phyloP scores from a whole-genome alignment of 2,888 invertebrate species.

The Amiota minor region DNA sequence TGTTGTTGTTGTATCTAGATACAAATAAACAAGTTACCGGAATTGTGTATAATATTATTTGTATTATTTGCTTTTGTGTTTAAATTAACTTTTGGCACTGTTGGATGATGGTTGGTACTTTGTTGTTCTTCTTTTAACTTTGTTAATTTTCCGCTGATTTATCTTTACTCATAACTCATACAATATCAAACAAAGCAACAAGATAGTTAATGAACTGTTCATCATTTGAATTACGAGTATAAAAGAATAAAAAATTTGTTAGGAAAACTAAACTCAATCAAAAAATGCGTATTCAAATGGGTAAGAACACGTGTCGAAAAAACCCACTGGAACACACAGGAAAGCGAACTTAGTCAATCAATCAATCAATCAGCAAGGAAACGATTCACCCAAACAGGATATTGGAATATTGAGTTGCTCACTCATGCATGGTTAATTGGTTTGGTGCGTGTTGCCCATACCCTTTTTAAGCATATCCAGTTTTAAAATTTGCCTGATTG shows the following conservation, averaged over 20 bases:
- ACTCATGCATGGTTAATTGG: background rate
- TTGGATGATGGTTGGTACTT: background rate
- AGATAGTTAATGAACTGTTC: constrained; percentile 48
- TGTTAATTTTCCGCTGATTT: constrained; percentile 61
- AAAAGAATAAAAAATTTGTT: background rate
- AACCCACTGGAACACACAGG: background rate
- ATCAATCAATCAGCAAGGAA: too few species aligned
- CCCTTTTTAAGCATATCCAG: background rate
- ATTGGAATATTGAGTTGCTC: background rate
- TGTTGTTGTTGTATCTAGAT: background rate
- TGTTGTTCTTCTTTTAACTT: constrained; percentile 31
- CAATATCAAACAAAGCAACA: constrained; percentile 26
- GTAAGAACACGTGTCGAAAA: constrained; percentile 9
- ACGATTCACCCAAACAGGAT: background rate
- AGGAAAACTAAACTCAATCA: constrained; percentile 1
- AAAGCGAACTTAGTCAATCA: background rate
- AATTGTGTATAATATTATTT: too few species aligned
- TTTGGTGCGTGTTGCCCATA: background rate
- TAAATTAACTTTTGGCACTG: constrained; percentile 54
- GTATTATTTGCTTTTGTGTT: constrained; percentile 20
- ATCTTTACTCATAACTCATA: constrained; percentile 37
- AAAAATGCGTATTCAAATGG: constrained; percentile 8
- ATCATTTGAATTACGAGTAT: background rate
- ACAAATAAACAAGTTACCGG: background rate
- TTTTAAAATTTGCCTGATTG: background rate